Conservation (phyloP, 2,888 invertebrate genomes). For the Zygogramma bicolorata region DNA sequence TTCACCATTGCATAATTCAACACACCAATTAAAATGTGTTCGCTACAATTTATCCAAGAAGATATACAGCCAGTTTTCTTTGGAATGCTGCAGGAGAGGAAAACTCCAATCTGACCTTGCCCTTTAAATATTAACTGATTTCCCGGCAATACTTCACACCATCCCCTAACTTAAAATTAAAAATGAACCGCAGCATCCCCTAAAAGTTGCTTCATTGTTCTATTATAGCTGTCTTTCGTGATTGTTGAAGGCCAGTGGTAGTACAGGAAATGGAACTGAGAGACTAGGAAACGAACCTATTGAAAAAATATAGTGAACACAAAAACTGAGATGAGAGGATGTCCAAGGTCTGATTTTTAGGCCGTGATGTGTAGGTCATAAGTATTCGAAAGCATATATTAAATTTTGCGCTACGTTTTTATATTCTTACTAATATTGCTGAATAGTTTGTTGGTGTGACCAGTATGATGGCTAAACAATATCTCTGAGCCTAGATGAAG, state of each 20-base stretch:
- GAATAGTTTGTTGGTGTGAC: no score
- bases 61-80: neutral
- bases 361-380: no score
- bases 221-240: neutral
- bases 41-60: neutral
- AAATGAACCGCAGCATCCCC: constrained; percentile 21
- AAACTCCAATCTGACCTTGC: constrained; percentile 22
- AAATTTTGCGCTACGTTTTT: no score
- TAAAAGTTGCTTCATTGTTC: neutral
- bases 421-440: no score
- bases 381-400: no score
- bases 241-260: neutral
- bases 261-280: no score
- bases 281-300: no score
- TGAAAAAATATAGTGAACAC: no score
- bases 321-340: no score
- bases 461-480: no score
- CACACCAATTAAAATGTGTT: constrained; percentile 7
- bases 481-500: no score
- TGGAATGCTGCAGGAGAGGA: constrained; percentile 18
- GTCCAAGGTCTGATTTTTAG: no score
- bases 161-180: constrained; percentile 26
- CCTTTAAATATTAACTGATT: constrained; percentile 31
- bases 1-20: neutral
- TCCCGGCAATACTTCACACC: constrained; percentile 23